These are phyloP conservation scores for Cygnus olor DNA, from an alignment of 2,797 vertebrate genomes.

Conservation along the genomic window DNA sequence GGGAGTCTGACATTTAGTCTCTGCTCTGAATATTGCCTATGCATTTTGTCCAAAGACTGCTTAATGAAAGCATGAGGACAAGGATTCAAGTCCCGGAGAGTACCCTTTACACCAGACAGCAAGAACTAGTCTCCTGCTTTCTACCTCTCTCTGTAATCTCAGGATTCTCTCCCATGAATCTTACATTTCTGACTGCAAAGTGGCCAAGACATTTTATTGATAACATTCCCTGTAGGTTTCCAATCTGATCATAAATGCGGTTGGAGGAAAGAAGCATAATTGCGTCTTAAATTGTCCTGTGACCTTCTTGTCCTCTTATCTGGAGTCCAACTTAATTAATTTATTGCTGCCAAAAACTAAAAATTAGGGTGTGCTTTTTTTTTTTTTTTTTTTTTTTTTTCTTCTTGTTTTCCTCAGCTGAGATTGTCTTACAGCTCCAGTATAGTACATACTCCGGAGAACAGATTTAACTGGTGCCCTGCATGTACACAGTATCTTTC, in stretches of 20 bases:
- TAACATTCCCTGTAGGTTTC: neutral
- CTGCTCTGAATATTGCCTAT: neutral
- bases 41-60: neutral
- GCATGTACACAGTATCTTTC: neutral
- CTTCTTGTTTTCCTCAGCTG: neutral
- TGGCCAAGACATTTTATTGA: neutral
- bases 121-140: neutral
- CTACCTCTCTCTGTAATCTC: neutral
- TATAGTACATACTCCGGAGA: neutral
- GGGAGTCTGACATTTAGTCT: neutral
- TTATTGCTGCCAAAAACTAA: constrained; percentile 2
- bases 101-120: neutral
- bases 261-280: neutral
- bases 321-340: constrained; percentile 5
- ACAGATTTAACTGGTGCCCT: neutral
- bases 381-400: neutral
- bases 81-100: neutral
- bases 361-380: neutral
- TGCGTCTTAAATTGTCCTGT: neutral
- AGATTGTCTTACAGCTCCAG: constrained; percentile 31
- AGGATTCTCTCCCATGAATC: neutral
- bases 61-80: neutral
- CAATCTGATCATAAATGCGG: neutral
- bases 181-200: neutral
- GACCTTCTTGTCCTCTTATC: neutral